Conservation (phyloP, 2,797 vertebrate species). For the Danio jaintianensis region DNA sequence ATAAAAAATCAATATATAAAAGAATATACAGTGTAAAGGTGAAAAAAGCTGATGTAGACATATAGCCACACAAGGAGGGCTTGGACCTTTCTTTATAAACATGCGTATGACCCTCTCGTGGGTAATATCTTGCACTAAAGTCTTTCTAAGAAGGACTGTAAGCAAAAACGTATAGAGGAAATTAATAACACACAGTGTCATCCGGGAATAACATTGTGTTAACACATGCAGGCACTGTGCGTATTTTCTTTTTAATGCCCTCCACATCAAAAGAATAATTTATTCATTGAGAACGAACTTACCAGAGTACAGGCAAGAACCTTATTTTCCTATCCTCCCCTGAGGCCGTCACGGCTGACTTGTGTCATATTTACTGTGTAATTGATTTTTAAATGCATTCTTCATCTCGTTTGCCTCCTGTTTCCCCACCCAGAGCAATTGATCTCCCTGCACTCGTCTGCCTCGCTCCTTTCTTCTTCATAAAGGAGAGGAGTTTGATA, state of each 20-base stretch:
- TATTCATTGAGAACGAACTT: conserved; percentile 76
- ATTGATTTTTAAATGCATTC: conserved; percentile 83
- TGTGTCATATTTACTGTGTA: conserved; percentile 82
- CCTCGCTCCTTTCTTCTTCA: conserved; percentile 34
- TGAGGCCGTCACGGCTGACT: conserved; percentile 74
- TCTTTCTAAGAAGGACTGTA: conserved; percentile 34
- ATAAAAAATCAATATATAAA: neutral
- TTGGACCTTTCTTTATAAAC: conserved; percentile 6
- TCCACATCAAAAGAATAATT: conserved; percentile 75
- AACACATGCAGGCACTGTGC: conserved; percentile 57
- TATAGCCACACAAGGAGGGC: neutral
- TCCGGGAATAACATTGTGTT: conserved; percentile 65
- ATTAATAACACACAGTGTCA: conserved; percentile 57
- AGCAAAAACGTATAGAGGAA: conserved; percentile 51
- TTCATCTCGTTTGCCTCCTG: conserved; percentile 59
- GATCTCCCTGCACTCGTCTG: conserved; percentile 47
- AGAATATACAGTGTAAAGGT: neutral
- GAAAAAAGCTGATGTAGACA: conserved; percentile 12
- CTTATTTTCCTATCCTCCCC: conserved; percentile 73
- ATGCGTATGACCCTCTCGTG: conserved; percentile 1
- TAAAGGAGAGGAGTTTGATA: conserved; percentile 35
- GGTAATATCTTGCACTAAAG: conserved; percentile 33
- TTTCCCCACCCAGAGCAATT: conserved; percentile 55
- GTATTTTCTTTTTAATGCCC: conserved; percentile 48
- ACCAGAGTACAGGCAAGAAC: conserved; percentile 69